Evolutionary conservation across 2,797 vertebrate genomes (phyloP).

Genomic region (Anableps anableps): DNA sequence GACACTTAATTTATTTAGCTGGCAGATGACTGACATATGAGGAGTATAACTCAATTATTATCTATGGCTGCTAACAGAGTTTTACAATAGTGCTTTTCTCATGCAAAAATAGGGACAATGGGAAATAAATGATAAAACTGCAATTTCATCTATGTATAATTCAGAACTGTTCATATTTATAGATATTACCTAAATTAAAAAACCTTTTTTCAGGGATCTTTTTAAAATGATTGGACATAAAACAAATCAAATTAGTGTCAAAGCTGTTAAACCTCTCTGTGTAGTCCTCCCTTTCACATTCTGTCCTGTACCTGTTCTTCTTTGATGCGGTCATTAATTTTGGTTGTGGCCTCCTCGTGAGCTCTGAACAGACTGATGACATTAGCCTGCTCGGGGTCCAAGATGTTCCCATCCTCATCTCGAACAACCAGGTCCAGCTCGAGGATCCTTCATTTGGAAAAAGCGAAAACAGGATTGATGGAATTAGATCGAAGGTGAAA

Average conservation of each 20-base stretch:
- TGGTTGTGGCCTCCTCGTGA: conserved; percentile 90
- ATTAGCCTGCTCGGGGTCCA: conserved; percentile 93
- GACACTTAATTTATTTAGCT: conserved; percentile 19
- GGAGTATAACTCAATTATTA: conserved; percentile 9
- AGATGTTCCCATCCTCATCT: conserved; percentile 93
- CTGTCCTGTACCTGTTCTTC: conserved; percentile 88
- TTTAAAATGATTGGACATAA: not conserved
- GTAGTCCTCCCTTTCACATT: not conserved
- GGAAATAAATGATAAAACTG: not conserved
- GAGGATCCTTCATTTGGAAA: conserved; percentile 83
- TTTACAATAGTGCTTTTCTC: not conserved
- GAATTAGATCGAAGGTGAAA: conserved; percentile 3
- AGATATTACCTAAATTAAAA: not conserved
- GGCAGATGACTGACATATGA: conserved; percentile 6
- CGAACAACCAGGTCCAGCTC: conserved; percentile 94
- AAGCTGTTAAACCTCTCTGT: not conserved
- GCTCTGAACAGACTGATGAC: conserved; percentile 96
- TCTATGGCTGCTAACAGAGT: not conserved
- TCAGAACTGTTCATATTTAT: not conserved
- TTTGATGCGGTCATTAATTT: conserved; percentile 94
- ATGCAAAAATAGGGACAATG: not conserved
- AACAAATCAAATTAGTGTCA: not conserved
- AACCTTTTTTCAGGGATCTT: not conserved
- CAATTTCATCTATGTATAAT: not conserved
- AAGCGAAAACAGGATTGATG: not conserved